These are phyloP conservation scores for Zosterops pallidus DNA, from an alignment of 2,113 vertebrate genomes.

Conservation along the genomic window DNA sequence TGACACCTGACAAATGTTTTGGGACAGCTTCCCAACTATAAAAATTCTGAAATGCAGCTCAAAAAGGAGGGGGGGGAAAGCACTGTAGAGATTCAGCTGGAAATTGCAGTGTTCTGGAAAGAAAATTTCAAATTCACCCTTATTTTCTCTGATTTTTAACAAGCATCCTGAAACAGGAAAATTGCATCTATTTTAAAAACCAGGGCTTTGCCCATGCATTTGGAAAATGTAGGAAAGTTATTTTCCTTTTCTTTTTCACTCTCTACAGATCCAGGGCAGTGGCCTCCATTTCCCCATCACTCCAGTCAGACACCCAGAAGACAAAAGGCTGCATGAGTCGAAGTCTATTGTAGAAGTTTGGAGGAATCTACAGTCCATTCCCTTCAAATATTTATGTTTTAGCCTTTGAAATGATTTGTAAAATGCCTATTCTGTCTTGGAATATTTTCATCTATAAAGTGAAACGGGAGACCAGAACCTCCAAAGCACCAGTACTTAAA, in stretches of 20 bases:
- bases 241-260: not conserved
- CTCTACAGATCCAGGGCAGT: not conserved
- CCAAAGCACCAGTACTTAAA: not conserved
- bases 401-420: not conserved
- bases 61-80: rapidly evolving
- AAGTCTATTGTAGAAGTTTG: not conserved
- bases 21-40: not conserved
- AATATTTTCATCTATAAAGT: not conserved
- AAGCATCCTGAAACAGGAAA: not conserved
- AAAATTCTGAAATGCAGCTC: not conserved
- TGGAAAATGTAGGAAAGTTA: not conserved
- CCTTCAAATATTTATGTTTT: not conserved
- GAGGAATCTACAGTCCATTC: not conserved
- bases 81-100: not conserved
- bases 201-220: not conserved
- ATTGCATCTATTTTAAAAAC: not conserved
- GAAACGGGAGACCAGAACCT: not conserved
- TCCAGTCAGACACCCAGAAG: not conserved
- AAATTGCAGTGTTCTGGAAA: not conserved
- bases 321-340: not conserved
- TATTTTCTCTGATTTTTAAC: not conserved
- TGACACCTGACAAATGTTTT: not conserved
- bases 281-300: not conserved
- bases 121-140: not conserved
- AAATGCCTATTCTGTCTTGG: not conserved